Percentiles rank a stretch among this genome's conserved stretches.
Evolutionary conservation across 2,113 vertebrate genomes (phyloP).

Genomic region (Hiodon alosoides): DNA sequence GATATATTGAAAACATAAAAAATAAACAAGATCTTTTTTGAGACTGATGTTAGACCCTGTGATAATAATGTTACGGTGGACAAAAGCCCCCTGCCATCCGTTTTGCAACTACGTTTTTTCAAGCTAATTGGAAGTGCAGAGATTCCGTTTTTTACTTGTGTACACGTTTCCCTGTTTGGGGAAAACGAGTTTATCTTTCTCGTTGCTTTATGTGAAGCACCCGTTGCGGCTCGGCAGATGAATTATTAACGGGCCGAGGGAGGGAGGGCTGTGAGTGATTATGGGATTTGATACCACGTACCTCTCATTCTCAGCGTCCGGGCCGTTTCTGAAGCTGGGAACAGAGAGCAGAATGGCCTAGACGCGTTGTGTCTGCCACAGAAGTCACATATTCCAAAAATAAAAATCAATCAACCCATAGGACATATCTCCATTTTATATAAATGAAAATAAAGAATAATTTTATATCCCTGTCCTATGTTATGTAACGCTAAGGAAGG

Average conservation of each 20-base stretch:
- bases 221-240: background rate
- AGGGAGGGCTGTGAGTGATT: conserved; percentile 12
- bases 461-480: no score
- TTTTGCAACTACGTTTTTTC: no score
- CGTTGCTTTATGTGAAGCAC: background rate
- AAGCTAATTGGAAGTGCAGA: background rate
- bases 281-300: conserved; percentile 18
- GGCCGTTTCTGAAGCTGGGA: conserved; percentile 5
- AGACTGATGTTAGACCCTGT: no score
- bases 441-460: no score
- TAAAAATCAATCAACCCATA: no score
- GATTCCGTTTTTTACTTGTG: background rate
- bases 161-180: background rate
- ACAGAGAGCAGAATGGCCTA: conserved; percentile 15
- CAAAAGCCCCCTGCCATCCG: no score
- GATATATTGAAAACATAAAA: no score
- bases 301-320: background rate
- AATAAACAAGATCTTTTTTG: no score
- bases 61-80: no score
- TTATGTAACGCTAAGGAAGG: no score
- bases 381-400: no score
- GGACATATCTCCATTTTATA: no score
- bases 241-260: conserved; percentile 7
- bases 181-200: background rate
- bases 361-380: background rate